These are phyloP conservation scores for Salvator merianae DNA, from an alignment of 2,113 vertebrate species.

Conservation along the genomic window DNA sequence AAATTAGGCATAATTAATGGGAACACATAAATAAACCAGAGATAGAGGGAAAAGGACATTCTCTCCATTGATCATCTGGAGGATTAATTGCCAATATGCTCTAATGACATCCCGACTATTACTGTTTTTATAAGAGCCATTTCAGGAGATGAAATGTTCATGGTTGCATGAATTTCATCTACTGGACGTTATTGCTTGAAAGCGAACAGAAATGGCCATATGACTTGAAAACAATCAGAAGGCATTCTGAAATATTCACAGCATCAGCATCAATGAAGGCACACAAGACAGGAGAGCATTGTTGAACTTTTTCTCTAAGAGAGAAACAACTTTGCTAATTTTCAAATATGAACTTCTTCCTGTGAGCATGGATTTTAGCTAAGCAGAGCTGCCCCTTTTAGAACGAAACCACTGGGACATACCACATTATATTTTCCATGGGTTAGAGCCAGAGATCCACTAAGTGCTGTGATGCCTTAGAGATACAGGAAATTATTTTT, in stretches of 20 bases:
- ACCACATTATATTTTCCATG: constrained; percentile 31
- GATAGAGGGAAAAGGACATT: constrained; percentile 73
- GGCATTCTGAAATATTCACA: constrained; percentile 53
- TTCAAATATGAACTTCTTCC: not conserved
- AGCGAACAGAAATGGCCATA: constrained; percentile 43
- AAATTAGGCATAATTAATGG: constrained; percentile 83
- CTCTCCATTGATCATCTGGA: constrained; percentile 71
- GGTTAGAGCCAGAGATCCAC: constrained; percentile 37
- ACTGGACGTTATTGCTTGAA: constrained; percentile 54
- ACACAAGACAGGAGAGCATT: constrained; percentile 18
- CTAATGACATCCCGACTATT: constrained; percentile 67
- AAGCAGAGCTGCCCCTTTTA: not conserved
- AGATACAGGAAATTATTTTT: constrained; percentile 52
- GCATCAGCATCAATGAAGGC: constrained; percentile 47
- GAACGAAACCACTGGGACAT: not conserved
- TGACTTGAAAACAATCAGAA: constrained; percentile 54
- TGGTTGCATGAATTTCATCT: constrained; percentile 54
- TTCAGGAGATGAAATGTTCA: constrained; percentile 55
- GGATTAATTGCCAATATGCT: constrained; percentile 69
- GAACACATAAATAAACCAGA: constrained; percentile 78
- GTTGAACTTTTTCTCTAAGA: constrained; percentile 33
- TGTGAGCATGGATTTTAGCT: not conserved
- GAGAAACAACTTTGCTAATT: not conserved
- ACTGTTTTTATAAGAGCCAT: constrained; percentile 75
- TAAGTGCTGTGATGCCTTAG: constrained; percentile 16